phyloP scores from a whole-genome alignment of 1,140 invertebrate genomes.

The Theocolax elegans region DNA sequence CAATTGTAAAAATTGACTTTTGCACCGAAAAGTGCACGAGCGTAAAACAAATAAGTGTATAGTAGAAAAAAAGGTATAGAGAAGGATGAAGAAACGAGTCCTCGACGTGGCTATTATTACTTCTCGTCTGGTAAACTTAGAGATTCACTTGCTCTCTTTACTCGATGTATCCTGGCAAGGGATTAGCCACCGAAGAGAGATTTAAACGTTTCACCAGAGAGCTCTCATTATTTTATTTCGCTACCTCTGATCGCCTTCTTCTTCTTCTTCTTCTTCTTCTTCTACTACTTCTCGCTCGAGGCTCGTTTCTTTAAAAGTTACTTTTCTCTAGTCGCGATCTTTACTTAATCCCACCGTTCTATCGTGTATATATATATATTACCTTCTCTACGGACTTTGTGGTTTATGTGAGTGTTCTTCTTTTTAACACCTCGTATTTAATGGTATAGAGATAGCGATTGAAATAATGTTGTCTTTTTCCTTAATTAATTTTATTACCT shows the following conservation, averaged over 20 bases:
- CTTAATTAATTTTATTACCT: no score
- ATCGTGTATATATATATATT: no score
- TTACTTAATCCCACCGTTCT: no score
- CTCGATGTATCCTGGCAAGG: slow-evolving; percentile 11
- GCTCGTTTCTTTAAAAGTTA: no score
- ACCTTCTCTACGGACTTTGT: no score
- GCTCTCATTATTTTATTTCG: slow-evolving; percentile 30
- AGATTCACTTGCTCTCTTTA: slow-evolving; percentile 19
- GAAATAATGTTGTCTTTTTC: no score
- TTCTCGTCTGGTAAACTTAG: slow-evolving; percentile 39
- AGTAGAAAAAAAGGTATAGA: not conserved
- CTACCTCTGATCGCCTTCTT: not conserved
- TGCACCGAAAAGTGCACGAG: not conserved
- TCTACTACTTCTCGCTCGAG: no score
- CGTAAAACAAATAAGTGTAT: slow-evolving; percentile 5
- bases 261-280: not conserved
- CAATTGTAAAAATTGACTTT: slow-evolving; percentile 22
- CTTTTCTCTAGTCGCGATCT: no score
- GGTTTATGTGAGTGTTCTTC: no score
- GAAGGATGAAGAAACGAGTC: not conserved
- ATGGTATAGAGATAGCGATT: no score
- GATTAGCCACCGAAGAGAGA: slow-evolving; percentile 30
- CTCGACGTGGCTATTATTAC: slow-evolving; percentile 33
- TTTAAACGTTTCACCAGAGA: slow-evolving; percentile 26
- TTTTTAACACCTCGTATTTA: no score